These are phyloP conservation scores for Trichogramma evanescens DNA, from an alignment of 2,888 invertebrate genomes.

Conservation along the genomic window DNA sequence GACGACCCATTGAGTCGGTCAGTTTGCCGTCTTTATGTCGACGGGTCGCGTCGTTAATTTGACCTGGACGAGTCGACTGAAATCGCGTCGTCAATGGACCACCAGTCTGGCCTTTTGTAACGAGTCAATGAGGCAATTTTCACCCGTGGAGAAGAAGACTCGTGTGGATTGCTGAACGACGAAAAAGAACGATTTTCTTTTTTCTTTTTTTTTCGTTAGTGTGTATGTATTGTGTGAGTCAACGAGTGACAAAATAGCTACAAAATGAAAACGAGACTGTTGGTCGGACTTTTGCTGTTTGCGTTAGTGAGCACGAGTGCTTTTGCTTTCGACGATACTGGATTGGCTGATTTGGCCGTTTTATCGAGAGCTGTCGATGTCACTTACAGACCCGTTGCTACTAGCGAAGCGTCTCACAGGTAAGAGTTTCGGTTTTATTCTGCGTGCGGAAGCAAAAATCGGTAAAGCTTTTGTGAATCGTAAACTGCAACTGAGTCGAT, in stretches of 20 bases:
- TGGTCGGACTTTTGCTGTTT: conserved; percentile 1
- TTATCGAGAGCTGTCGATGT: conserved; percentile 16
- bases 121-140: not conserved
- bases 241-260: not conserved
- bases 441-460: conserved; percentile 19
- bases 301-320: not conserved
- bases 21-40: too few relatives aligned
- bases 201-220: too few relatives aligned
- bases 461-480: too few relatives aligned
- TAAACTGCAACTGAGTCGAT: too few relatives aligned
- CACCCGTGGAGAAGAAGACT: not conserved
- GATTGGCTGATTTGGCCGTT: not conserved
- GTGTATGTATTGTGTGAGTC: too few relatives aligned
- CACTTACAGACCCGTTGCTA: conserved; percentile 21
- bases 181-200: not conserved
- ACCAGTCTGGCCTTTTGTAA: conserved; percentile 7
- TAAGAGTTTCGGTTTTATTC: conserved; percentile 18
- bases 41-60: too few relatives aligned
- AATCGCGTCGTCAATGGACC: conserved; percentile 26
- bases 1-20: too few relatives aligned
- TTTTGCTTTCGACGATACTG: not conserved
- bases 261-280: conserved; percentile 1
- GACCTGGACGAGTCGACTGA: too few relatives aligned
- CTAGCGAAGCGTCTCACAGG: conserved; percentile 33
- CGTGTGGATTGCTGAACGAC: not conserved